Conservation (phyloP, 2,888 invertebrate genomes). For the Branchellion lobata region DNA sequence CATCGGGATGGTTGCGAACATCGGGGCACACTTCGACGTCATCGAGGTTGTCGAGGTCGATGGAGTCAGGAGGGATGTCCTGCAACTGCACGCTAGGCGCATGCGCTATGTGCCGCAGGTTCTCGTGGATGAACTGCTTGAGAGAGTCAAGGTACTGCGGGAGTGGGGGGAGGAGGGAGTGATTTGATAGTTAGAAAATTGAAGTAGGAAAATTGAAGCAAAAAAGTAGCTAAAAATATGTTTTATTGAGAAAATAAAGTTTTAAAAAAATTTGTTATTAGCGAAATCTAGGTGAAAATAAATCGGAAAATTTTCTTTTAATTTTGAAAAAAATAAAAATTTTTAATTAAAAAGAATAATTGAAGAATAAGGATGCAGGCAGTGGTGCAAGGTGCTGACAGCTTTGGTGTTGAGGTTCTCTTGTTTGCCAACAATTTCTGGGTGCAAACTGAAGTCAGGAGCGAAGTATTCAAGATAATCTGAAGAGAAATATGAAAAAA, state of each 20-base stretch:
- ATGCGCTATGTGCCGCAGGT: constrained; percentile 92
- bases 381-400: constrained; percentile 12
- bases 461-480: constrained; percentile 96
- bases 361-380: no score
- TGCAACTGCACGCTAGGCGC: constrained; percentile 92
- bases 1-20: background rate
- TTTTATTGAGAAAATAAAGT: no score
- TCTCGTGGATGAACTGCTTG: constrained; percentile 89
- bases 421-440: constrained; percentile 88
- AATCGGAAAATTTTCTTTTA: no score
- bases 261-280: no score
- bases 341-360: no score
- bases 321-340: no score
- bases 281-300: no score
- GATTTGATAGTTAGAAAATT: background rate
- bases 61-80: constrained; percentile 77
- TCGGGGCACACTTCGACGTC: constrained; percentile 54
- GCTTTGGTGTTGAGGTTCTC: constrained; percentile 54
- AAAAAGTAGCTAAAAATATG: no score
- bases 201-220: no score
- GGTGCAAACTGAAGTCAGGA: constrained; percentile 92
- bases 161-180: constrained; percentile 59
- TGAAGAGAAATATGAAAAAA: constrained; percentile 49
- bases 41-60: constrained; percentile 57
- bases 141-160: constrained; percentile 96